phyloP scores from a whole-genome alignment of 1,140 invertebrate species.

The Arion vulgaris region DNA sequence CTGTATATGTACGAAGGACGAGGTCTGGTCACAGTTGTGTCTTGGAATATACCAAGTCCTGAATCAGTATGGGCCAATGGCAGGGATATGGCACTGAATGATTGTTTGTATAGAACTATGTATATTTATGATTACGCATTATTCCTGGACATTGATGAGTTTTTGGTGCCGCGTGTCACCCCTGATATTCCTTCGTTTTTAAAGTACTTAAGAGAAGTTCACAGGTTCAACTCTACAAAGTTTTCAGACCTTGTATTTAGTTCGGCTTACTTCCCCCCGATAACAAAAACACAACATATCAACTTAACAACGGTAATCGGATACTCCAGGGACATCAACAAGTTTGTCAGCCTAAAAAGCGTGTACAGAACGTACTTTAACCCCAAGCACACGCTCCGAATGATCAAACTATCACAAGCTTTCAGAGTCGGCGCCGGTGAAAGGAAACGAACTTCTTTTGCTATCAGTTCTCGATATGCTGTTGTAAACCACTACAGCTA shows the following conservation, averaged over 20 bases:
- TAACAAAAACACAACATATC: not conserved
- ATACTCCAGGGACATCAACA: constrained; percentile 9
- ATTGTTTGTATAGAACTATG: constrained; percentile 44
- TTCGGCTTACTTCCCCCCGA: constrained; percentile 30
- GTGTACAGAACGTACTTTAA: constrained; percentile 27
- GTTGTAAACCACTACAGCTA: constrained; percentile 35
- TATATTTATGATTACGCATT: constrained; percentile 31
- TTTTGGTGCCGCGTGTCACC: constrained; percentile 31
- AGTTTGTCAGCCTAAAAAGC: constrained; percentile 25
- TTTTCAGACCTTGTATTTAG: constrained; percentile 31
- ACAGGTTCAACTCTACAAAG: constrained; percentile 1
- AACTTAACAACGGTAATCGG: not conserved
- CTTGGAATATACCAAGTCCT: constrained; percentile 37
- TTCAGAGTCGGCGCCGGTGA: constrained; percentile 25
- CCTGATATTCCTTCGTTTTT: constrained; percentile 32
- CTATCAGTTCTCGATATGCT: constrained; percentile 17
- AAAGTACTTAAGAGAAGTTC: not conserved
- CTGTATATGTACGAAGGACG: constrained; percentile 33
- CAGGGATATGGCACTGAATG: constrained; percentile 35
- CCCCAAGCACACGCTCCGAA: constrained; percentile 31
- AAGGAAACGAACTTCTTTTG: constrained; percentile 12
- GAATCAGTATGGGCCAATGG: constrained; percentile 37
- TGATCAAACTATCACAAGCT: not conserved
- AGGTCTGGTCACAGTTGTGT: constrained; percentile 32
- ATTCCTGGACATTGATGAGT: constrained; percentile 40